Base-by-base conservation (phyloP, 2,113 vertebrate genomes). In the Hippocampus comes region DNA sequence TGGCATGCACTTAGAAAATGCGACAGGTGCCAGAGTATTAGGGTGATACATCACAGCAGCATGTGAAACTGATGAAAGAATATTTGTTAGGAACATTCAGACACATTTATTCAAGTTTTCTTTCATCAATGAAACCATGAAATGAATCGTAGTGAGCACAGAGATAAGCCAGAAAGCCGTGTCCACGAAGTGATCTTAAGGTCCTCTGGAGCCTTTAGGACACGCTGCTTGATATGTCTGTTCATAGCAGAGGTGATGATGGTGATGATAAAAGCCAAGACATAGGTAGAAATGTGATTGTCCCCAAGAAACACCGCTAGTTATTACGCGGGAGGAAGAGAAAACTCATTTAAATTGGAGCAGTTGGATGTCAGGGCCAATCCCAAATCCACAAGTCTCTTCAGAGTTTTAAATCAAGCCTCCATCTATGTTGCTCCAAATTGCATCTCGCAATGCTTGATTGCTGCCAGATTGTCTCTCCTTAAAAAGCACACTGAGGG, bases 281-380 rank as follows among this genome's bases (percentile, higher is more conserved):
- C 86, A 67, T 53, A 78, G 73, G 72, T 77, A 74, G 71, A 86
- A 73, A 80, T 84, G 82, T 79, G 74, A 73, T 65, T 67, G 68
- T 78, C 74, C 12, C 27, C 1, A 43, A 84, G 76, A 86, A 81
- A 73, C 78, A 46, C 78, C 72, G 66, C 75, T 79, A 53, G 73
- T 86, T 88, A 86, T 87, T 84, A 88, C 85, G 87, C 82, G 67
- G 48, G 75, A 74, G 82, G 81, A 90, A 80, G 78, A 85, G 76
- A 84, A 89, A 85, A 85, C 78, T 83, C 86, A 73, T 83, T 88
- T 88, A 86, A 91, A 91, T 91, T 89, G 85, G 89, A 86, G 71
- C 83, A 80, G 75, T 81, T 82, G 67, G 83, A 88, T 86, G 89
- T 89, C 88, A 88, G 80, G 68, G 66, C 74, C n/a, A 66, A 87